Evolutionary conservation across 2,888 invertebrate genomes (phyloP).

Genomic region (Acanthoscelides obtectus): DNA sequence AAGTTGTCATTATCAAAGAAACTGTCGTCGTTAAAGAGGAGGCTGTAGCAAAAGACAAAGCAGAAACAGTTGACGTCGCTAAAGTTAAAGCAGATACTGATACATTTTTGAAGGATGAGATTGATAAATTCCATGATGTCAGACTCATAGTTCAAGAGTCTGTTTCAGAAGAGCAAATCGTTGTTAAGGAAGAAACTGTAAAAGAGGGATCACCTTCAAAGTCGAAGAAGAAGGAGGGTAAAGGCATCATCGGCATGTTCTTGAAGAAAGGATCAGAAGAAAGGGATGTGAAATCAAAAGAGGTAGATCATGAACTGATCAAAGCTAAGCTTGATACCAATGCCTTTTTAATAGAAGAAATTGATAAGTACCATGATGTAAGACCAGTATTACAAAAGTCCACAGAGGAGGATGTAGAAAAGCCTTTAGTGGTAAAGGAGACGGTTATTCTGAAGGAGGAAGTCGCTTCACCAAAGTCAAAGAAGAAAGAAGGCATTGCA

Average conservation of each 20-base stretch:
- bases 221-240: constrained; percentile 8
- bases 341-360: background rate
- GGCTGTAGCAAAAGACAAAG: background rate
- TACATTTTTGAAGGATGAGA: constrained; percentile 8
- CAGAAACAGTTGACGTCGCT: constrained; percentile 3
- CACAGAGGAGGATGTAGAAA: background rate
- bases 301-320: background rate
- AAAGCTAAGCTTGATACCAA: background rate
- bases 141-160: constrained; percentile 16
- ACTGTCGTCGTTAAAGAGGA: background rate
- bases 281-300: background rate
- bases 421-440: background rate
- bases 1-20: background rate
- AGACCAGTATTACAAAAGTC: constrained; percentile 7
- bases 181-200: background rate
- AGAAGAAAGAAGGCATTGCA: background rate
- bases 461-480: background rate
- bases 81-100: constrained; percentile 10
- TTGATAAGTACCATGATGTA: constrained; percentile 3
- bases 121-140: constrained; percentile 25
- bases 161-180: constrained; percentile 9
- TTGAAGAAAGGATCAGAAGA: constrained; percentile 2
- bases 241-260: constrained; percentile 17
- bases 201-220: background rate
- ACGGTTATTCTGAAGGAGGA: background rate